Conservation (phyloP, 2,113 vertebrate genomes). For the Thalassoma bifasciatum region DNA sequence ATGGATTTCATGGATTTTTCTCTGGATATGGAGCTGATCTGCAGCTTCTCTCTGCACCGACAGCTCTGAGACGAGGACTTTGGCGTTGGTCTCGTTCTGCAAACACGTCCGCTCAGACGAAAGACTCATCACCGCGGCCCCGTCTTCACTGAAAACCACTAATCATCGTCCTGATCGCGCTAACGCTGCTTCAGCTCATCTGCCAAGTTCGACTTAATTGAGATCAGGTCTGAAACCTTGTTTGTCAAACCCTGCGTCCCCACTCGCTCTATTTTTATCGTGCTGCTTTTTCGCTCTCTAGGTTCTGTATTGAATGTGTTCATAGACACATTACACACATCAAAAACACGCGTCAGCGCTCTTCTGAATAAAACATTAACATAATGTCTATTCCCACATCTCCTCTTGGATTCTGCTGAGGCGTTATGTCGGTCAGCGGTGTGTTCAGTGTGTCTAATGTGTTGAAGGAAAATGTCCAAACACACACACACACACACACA, state of each 20-base stretch:
- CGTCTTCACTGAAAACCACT: slow-evolving; percentile 42
- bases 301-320: too few relatives aligned
- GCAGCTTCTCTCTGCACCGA: not conserved
- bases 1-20: slow-evolving; percentile 14
- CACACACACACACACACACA: too few relatives aligned
- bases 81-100: slow-evolving; percentile 53
- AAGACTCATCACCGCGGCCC: slow-evolving; percentile 15
- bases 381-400: too few relatives aligned
- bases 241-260: not conserved
- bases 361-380: too few relatives aligned
- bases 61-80: slow-evolving; percentile 4
- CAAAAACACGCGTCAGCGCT: too few relatives aligned
- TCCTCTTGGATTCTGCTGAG: too few relatives aligned
- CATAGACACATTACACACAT: too few relatives aligned
- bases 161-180: slow-evolving; percentile 1
- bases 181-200: not conserved
- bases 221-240: not conserved
- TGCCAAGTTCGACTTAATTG: not conserved
- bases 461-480: too few relatives aligned
- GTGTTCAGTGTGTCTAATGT: too few relatives aligned
- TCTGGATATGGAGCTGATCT: slow-evolving; percentile 4
- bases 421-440: too few relatives aligned
- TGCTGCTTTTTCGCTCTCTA: not conserved
- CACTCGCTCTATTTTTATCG: not conserved
- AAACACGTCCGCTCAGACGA: slow-evolving; percentile 47